Evolutionary conservation across 2,113 vertebrate species (phyloP).

Genomic region (Pedetes capensis): DNA sequence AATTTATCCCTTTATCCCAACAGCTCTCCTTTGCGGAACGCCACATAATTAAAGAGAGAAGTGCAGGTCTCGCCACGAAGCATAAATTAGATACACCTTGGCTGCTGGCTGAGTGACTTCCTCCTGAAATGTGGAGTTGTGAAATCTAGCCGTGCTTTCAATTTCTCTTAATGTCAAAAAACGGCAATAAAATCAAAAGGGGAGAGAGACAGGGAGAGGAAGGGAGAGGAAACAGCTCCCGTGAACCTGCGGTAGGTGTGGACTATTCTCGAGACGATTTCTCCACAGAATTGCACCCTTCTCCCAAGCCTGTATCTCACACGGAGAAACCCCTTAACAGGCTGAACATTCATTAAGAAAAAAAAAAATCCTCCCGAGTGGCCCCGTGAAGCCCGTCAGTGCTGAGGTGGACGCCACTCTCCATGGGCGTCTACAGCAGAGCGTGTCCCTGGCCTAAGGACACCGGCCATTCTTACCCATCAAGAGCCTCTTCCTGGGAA

Average conservation of each 20-base stretch:
- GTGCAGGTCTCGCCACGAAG: rapidly evolving
- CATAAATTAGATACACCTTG: not conserved
- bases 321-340: rapidly evolving
- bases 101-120: not conserved
- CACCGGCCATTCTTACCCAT: rapidly evolving
- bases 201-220: not conserved
- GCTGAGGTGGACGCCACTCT: rapidly evolving
- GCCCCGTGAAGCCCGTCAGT: not conserved
- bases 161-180: slow-evolving; percentile 51
- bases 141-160: slow-evolving; percentile 49
- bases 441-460: not conserved
- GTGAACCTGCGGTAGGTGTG: rapidly evolving
- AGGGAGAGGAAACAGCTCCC: not conserved
- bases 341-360: not conserved
- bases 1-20: not conserved
- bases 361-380: not conserved
- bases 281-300: not conserved
- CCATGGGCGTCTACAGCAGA: rapidly evolving
- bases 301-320: not conserved
- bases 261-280: not conserved
- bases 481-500: rapidly evolving
- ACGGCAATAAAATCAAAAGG: slow-evolving; percentile 40
- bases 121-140: not conserved
- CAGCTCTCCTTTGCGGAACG: not conserved
- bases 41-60: not conserved